phyloP scores from a whole-genome alignment of 2,113 vertebrate species.

The Aleadryas rufinucha region DNA sequence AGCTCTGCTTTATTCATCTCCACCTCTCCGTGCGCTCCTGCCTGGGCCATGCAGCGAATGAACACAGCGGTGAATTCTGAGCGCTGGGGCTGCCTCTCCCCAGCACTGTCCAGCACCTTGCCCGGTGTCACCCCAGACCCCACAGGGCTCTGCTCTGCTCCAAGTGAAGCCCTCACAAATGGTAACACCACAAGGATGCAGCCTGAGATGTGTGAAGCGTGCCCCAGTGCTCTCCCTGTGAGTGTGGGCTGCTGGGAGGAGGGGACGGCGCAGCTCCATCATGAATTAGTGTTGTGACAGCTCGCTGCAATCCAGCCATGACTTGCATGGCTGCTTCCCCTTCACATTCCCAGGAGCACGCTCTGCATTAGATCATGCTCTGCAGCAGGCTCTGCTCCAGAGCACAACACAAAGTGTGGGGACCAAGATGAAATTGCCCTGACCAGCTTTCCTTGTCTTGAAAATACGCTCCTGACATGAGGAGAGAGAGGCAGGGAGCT shows the following conservation, averaged over 20 bases:
- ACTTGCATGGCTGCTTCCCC: conserved; percentile 27
- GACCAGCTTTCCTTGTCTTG: not conserved
- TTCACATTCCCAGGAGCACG: not conserved
- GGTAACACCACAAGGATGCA: not conserved
- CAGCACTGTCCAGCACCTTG: not conserved
- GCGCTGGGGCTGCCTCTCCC: not conserved
- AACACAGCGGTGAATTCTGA: not conserved
- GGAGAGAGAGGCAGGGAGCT: not conserved
- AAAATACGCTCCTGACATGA: not conserved
- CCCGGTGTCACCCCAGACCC: not conserved
- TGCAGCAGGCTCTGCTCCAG: conserved; percentile 31
- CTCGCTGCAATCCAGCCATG: not conserved
- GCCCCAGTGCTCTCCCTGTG: not conserved
- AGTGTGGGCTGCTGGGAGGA: not conserved
- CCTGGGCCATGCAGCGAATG: not conserved
- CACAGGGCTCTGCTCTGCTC: not conserved
- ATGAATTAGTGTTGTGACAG: not conserved
- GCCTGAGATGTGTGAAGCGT: not conserved
- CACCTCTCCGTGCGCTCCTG: not conserved
- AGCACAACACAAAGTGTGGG: not conserved
- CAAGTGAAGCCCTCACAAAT: not conserved
- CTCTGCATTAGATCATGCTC: conserved; percentile 20
- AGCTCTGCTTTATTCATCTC: not conserved
- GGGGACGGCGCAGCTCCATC: not conserved
- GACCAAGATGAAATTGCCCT: not conserved